A percentile compares a stretch with the other conserved stretches of the same genome.
These are phyloP conservation scores for Brevipalpus yothersi DNA, from an alignment of 1,140 invertebrate genomes.

Conservation along the genomic window DNA sequence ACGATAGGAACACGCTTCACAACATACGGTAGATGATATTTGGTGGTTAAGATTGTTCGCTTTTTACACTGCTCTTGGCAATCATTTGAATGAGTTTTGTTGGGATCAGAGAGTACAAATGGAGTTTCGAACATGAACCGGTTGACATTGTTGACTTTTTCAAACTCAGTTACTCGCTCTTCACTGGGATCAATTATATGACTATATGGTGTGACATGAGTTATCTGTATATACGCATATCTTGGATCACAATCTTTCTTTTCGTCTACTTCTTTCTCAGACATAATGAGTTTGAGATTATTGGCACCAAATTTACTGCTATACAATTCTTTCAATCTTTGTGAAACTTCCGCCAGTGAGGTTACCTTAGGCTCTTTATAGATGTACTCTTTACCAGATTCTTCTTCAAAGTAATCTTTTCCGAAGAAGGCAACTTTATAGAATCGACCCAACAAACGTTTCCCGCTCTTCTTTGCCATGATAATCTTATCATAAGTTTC, in stretches of 20 bases:
- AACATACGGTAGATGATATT: constrained; percentile 67
- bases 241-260: constrained; percentile 44
- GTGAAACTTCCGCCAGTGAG: constrained; percentile 70
- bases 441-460: constrained; percentile 61
- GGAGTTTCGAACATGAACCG: constrained; percentile 79
- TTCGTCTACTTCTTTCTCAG: constrained; percentile 37
- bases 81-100: constrained; percentile 20
- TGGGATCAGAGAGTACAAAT: constrained; percentile 44
- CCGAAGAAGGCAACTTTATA: constrained; percentile 64
- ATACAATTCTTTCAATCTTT: constrained; percentile 38
- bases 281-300: constrained; percentile 69
- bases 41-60: constrained; percentile 53
- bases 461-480: constrained; percentile 56
- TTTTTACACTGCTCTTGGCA: constrained; percentile 68
- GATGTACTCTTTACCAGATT: constrained; percentile 67
- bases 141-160: constrained; percentile 58
- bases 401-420: constrained; percentile 63
- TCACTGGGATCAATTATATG: constrained; percentile 30
- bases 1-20: constrained; percentile 58
- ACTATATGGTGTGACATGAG: constrained; percentile 48
- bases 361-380: constrained; percentile 91
- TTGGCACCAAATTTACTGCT: constrained; percentile 59
- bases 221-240: constrained; percentile 72
- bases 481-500: constrained; percentile 45
- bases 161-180: constrained; percentile 42